These are phyloP conservation scores for Tupiocoris notatus DNA, from an alignment of 2,888 invertebrate genomes.

Conservation along the genomic window DNA sequence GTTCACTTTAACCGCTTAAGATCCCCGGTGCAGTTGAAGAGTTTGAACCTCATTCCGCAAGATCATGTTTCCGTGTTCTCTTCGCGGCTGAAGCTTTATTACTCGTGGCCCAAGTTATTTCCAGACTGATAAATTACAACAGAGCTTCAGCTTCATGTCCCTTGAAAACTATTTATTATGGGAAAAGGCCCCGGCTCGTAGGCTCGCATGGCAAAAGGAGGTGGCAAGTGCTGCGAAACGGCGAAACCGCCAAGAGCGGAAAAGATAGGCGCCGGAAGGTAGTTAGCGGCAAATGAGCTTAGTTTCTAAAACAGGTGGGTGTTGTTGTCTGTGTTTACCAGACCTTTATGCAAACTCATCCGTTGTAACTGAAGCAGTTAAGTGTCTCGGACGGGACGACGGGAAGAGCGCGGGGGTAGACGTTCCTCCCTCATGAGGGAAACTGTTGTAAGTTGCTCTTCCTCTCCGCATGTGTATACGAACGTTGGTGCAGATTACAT, in stretches of 20 bases:
- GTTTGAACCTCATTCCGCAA: neutral
- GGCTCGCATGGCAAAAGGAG: constrained; percentile 1
- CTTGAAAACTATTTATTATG: constrained; percentile 34
- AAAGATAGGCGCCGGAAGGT: constrained; percentile 31
- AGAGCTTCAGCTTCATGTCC: neutral
- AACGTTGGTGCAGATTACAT: no score
- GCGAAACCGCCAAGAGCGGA: constrained; percentile 22
- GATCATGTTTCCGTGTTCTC: constrained; percentile 9
- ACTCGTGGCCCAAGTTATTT: constrained; percentile 18
- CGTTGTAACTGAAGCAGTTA: constrained; percentile 34
- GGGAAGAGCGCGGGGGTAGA: neutral
- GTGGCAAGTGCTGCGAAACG: neutral
- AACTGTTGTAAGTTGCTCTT: constrained; percentile 10
- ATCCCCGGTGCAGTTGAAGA: neutral
- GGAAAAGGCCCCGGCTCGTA: neutral
- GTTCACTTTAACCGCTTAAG: neutral
- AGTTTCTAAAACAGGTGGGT: constrained; percentile 41
- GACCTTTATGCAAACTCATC: constrained; percentile 38
- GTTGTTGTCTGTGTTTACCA: constrained; percentile 41
- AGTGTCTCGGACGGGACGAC: constrained; percentile 6
- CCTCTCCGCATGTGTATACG: neutral
- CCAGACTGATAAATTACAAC: constrained; percentile 22
- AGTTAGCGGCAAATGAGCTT: constrained; percentile 42
- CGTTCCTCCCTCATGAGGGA: constrained; percentile 6
- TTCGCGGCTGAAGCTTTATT: constrained; percentile 4